Percentiles rank a stretch among this genome's conserved stretches.
Conservation (phyloP, 2,797 vertebrate species). For the Buphagus erythrorhynchus region DNA sequence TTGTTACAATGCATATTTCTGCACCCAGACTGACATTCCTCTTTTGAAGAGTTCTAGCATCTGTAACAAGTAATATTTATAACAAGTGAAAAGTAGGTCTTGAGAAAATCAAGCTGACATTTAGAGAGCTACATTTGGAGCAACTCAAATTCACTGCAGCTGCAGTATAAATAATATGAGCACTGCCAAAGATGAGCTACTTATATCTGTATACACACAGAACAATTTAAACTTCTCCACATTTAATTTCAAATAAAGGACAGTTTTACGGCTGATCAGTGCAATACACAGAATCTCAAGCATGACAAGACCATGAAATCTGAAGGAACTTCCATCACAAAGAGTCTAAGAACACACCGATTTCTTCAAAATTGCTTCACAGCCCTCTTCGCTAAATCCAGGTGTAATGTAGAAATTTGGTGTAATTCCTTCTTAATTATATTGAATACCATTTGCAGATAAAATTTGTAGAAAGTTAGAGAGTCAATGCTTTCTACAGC, state of each 20-base stretch:
- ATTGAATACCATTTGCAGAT: background rate
- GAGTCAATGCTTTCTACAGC: background rate
- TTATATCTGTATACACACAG: conserved; percentile 22
- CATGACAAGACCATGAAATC: conserved; percentile 26
- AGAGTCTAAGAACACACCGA: background rate
- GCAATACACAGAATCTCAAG: background rate
- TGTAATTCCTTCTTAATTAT: background rate
- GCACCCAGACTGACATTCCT: background rate
- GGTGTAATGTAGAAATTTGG: background rate
- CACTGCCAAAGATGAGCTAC: conserved; percentile 36
- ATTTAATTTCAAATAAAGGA: conserved; percentile 46
- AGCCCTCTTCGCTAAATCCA: background rate
- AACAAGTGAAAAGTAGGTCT: conserved; percentile 44
- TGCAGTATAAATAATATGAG: conserved; percentile 53
- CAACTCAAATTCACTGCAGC: conserved; percentile 49
- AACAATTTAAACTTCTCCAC: conserved; percentile 36
- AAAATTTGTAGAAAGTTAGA: background rate
- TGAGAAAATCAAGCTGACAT: conserved; percentile 56
- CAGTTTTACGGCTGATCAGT: background rate
- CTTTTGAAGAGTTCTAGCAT: conserved; percentile 20
- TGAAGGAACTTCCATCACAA: background rate
- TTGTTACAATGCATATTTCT: background rate
- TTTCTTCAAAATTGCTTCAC: background rate
- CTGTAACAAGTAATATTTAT: conserved; percentile 36
- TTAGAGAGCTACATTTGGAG: conserved; percentile 50